phyloP scores from a whole-genome alignment of 2,797 vertebrate genomes.

The Borostomias antarcticus region DNA sequence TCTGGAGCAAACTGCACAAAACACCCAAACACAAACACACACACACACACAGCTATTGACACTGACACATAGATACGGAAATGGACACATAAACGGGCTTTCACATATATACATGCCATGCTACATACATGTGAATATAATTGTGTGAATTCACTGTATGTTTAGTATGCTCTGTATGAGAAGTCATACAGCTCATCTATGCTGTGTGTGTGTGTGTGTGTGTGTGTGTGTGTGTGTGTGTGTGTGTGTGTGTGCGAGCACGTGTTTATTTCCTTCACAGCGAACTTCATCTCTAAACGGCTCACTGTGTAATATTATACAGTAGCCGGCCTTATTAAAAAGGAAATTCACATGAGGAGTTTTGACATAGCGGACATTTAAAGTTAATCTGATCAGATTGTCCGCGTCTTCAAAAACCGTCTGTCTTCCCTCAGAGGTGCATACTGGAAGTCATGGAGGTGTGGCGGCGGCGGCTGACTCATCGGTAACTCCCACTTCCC shows the following conservation, averaged over 20 bases:
- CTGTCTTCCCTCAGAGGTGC: too few relatives aligned
- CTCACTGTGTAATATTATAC: constrained; percentile 53
- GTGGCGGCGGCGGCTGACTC: not conserved
- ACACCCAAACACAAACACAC: not conserved
- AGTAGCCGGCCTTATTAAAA: constrained; percentile 39
- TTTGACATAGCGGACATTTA: constrained; percentile 22
- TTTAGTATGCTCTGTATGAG: not conserved
- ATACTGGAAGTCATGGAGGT: not conserved
- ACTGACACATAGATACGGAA: not conserved
- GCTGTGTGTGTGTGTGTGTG: not conserved
- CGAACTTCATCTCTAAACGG: constrained; percentile 44
- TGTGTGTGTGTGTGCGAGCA: not conserved
- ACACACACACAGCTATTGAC: not conserved
- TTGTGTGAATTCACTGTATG: not conserved
- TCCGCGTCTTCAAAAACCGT: constrained; percentile 1
- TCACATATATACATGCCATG: not conserved
- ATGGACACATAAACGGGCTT: not conserved
- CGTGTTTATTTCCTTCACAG: constrained; percentile 7
- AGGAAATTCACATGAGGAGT: constrained; percentile 13
- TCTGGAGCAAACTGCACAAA: not conserved
- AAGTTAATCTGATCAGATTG: constrained; percentile 24
- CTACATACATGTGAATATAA: not conserved
- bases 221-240: not conserved
- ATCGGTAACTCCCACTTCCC: constrained; percentile 19
- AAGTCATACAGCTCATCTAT: not conserved